A percentile compares a stretch with the other conserved stretches of the same genome.
Conservation (phyloP, 2,888 invertebrate genomes). For the Nymphalis polychloros region DNA sequence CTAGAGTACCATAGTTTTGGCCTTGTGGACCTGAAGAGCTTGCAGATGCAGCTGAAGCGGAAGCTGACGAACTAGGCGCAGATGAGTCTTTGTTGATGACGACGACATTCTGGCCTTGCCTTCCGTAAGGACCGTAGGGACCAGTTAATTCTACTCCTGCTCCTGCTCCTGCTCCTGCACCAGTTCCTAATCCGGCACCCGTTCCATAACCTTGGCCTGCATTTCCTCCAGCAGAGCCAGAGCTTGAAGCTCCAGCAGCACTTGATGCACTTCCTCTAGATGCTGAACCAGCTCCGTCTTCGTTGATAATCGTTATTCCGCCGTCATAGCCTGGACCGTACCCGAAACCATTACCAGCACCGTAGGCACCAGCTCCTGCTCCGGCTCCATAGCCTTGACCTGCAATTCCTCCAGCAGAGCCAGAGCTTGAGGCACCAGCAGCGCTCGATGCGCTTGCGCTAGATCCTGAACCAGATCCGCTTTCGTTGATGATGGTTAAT, state of each 20-base stretch:
- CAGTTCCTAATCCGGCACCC: neutral
- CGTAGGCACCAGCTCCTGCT: neutral
- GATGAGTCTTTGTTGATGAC: slow-evolving; percentile 1
- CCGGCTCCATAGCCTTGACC: no score
- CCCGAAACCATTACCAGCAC: slow-evolving; percentile 13
- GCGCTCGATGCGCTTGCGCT: no score
- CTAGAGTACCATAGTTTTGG: neutral
- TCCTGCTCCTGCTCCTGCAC: slow-evolving; percentile 2
- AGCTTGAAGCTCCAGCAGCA: neutral
- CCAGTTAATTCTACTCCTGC: slow-evolving; percentile 13
- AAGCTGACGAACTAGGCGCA: slow-evolving; percentile 10
- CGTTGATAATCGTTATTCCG: no score
- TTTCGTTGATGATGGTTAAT: neutral
- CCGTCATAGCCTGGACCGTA: no score
- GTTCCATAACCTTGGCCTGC: neutral
- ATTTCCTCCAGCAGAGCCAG: neutral
- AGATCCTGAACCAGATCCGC: no score
- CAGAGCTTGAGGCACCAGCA: neutral
- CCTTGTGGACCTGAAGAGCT: neutral
- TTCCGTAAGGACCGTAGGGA: slow-evolving; percentile 13
- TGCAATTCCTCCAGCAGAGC: slow-evolving; percentile 6
- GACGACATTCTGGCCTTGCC: neutral
- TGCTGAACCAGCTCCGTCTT: no score
- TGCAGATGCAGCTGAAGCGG: slow-evolving; percentile 16
- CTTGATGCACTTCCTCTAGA: no score